Evolutionary conservation across 2,888 invertebrate species (phyloP).

Genomic region (Pterostichus madidus): DNA sequence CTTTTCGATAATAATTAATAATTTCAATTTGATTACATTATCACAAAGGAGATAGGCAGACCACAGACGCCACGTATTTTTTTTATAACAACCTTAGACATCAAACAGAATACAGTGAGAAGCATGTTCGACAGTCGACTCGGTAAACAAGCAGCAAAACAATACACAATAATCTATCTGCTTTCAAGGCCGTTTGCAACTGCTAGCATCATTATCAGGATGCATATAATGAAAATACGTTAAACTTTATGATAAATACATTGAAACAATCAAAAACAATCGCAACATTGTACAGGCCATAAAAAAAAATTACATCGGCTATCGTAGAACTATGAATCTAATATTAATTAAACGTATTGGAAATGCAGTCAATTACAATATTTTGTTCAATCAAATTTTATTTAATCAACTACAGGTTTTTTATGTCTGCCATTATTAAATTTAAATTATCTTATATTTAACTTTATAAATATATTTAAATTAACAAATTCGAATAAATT

Average conservation of each 20-base stretch:
- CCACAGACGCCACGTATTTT: slow-evolving; percentile 14
- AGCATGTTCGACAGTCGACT: slow-evolving; percentile 29
- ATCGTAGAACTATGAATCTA: too few species aligned
- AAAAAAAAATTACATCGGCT: too few species aligned
- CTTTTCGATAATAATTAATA: background rate
- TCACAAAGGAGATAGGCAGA: background rate
- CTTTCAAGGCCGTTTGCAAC: slow-evolving; percentile 25
- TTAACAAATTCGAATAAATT: too few species aligned
- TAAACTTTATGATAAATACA: background rate
- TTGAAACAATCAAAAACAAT: background rate
- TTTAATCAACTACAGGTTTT: too few species aligned
- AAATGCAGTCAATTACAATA: too few species aligned
- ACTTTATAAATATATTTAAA: too few species aligned
- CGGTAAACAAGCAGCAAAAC: slow-evolving; percentile 42
- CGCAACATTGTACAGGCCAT: too few species aligned
- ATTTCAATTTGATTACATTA: background rate
- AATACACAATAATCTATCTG: slow-evolving; percentile 48
- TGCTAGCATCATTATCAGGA: background rate
- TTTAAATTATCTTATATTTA: too few species aligned
- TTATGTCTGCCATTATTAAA: too few species aligned
- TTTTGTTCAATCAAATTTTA: too few species aligned
- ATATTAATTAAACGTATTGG: too few species aligned
- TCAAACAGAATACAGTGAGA: slow-evolving; percentile 37
- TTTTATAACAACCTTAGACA: slow-evolving; percentile 14
- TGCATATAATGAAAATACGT: background rate